Base-by-base conservation (phyloP, 2,888 invertebrate genomes). In the Eupeodes luniger region DNA sequence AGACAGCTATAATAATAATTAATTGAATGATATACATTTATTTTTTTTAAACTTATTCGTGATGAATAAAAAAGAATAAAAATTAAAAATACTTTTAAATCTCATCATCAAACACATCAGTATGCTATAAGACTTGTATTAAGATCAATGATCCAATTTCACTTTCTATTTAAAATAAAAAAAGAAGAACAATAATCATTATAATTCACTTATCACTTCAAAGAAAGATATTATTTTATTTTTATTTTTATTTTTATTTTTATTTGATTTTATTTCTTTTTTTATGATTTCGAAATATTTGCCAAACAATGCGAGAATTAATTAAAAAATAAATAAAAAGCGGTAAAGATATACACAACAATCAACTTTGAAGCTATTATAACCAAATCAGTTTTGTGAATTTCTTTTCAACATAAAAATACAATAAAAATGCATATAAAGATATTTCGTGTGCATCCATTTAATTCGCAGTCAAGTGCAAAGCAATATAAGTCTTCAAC, bases 101-200 rank as follows among this genome's bases (percentile, higher is more conserved):
- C 53, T 36, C 53, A 40, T 40, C 40, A 40, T 40, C 40, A 27
- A 27, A 64, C 44, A 64, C 36, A 36, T 6, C 53, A 27, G 36
- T 10, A 19, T 27, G 57, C 27, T 27, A 55, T 3, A 19, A 27
- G 27, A 27, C 40, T 40, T 9, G 40, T 9, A 40, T 6, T 5
- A 5, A 69, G 69, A 69, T 69, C 69, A 69, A 69, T 69, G 69
- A 69, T 69, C 69, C 69, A 69, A 66, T 66, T 64, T 66, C 27
- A 49, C 66, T 66, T 66, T 66, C 66, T 66, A 53, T 69, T 69
- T 69, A 51, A 51, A 53, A 69, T 27, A 61, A 14, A 62, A n/a
- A 61, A 61, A 27, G 44, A 16, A 47, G 47, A 59, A 72, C 47
- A 59, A 72, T 59, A 72, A 59, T 72, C 70, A 72, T 72, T 66